These are phyloP conservation scores for Araneus ventricosus DNA, from an alignment of 1,140 invertebrate genomes.

Conservation along the genomic window DNA sequence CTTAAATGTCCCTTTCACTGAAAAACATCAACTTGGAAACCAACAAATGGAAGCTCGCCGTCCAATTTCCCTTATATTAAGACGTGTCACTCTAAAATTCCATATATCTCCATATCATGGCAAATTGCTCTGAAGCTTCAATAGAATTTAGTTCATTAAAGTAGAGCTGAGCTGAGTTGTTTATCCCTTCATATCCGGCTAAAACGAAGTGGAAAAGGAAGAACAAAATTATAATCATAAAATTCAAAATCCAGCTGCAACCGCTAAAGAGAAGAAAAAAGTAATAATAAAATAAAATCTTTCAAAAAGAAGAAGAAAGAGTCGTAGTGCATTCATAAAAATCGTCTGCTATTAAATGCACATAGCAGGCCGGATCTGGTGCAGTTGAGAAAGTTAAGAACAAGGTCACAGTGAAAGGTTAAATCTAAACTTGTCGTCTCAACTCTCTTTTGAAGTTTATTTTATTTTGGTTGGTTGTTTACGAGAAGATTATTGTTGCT, in stretches of 20 bases:
- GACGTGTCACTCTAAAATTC: neutral
- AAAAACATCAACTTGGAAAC: neutral
- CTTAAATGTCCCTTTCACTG: neutral
- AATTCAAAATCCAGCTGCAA: constrained; percentile 18
- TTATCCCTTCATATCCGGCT: constrained; percentile 47
- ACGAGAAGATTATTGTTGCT: neutral
- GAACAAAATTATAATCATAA: constrained; percentile 57
- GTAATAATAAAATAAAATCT: constrained; percentile 1
- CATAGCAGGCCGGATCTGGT: constrained; percentile 39
- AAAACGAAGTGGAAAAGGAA: neutral
- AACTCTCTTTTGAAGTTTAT: neutral
- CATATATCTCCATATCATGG: neutral
- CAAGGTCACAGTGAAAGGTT: constrained; percentile 28
- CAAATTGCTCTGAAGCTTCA: neutral
- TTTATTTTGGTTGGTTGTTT: neutral
- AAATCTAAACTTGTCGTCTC: constrained; percentile 1
- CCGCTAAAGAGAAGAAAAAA: neutral
- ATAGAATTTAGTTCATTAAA: constrained; percentile 36
- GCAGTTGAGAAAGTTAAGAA: constrained; percentile 32
- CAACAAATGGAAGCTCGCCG: neutral
- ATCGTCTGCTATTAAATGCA: constrained; percentile 53
- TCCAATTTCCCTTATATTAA: neutral
- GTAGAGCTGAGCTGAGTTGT: constrained; percentile 6
- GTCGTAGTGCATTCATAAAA: constrained; percentile 39
- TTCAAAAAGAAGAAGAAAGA: neutral